Evolutionary conservation across 2,113 vertebrate genomes (phyloP).

Genomic region (Lepus europaeus): DNA sequence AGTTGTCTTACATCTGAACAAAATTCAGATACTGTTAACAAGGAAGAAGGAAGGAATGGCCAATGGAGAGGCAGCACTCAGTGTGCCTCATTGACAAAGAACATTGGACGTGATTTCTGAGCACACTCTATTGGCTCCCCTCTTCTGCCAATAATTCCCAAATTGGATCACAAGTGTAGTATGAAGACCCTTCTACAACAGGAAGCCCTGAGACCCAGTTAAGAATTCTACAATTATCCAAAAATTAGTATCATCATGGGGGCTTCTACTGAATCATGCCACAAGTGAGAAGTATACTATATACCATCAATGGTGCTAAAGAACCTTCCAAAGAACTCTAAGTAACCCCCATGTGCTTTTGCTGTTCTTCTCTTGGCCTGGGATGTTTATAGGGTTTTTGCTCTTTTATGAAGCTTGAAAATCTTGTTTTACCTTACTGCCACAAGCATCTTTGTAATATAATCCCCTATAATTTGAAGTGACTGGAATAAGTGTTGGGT

Average conservation of each 20-base stretch:
- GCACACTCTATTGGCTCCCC: background rate
- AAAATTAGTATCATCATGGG: background rate
- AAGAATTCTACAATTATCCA: constrained; percentile 10
- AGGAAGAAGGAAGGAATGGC: background rate
- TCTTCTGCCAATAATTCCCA: background rate
- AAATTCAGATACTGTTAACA: background rate
- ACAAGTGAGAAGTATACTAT: background rate
- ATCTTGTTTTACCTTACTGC: constrained; percentile 5
- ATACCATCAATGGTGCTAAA: background rate
- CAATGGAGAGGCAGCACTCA: background rate
- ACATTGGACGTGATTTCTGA: background rate
- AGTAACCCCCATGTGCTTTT: background rate
- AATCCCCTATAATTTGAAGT: background rate
- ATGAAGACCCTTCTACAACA: background rate
- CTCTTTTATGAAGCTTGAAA: constrained; percentile 1
- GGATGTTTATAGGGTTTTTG: background rate
- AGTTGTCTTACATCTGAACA: background rate
- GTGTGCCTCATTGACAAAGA: background rate
- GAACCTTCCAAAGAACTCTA: background rate
- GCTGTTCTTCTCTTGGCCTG: background rate
- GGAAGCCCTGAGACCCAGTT: background rate
- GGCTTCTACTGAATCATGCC: background rate
- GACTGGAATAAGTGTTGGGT: background rate
- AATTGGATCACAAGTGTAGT: background rate
- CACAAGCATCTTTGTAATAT: background rate